These are phyloP conservation scores for Halcyon smyrnensis DNA, from an alignment of 2,797 vertebrate species.

Conservation along the genomic window DNA sequence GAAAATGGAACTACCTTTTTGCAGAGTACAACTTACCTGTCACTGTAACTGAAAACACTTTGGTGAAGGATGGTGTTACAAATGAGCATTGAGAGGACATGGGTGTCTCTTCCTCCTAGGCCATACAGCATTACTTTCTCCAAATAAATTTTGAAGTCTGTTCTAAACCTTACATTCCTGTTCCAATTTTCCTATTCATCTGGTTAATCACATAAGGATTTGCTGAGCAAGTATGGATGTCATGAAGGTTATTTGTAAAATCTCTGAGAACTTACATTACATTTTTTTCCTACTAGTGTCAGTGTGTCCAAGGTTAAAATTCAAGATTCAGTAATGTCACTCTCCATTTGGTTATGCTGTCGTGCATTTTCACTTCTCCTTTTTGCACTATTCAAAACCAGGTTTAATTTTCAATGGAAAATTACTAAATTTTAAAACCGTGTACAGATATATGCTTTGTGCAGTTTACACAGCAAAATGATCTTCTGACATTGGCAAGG, in stretches of 20 bases:
- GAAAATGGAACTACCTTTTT: not conserved
- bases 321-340: not conserved
- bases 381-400: not conserved
- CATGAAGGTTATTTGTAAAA: constrained; percentile 10
- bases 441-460: not conserved
- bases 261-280: constrained; percentile 19
- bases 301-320: constrained; percentile 28
- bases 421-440: not conserved
- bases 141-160: not conserved
- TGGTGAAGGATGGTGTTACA: not conserved
- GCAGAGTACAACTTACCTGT: not conserved
- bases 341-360: not conserved
- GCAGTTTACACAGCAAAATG: constrained; percentile 21
- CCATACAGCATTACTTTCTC: not conserved
- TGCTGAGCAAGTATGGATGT: not conserved
- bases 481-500: constrained; percentile 41
- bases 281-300: constrained; percentile 14
- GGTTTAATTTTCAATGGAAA: constrained; percentile 42
- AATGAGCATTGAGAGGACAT: not conserved
- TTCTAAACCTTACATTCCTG: constrained; percentile 14
- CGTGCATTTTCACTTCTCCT: not conserved
- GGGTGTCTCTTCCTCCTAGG: not conserved
- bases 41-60: not conserved
- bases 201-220: not conserved
- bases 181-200: constrained; percentile 8